Evolutionary conservation across 2,113 vertebrate species (phyloP), one percentile per base, ranked within the genome.

Genomic region (Deroptyus accipitrinus): DNA sequence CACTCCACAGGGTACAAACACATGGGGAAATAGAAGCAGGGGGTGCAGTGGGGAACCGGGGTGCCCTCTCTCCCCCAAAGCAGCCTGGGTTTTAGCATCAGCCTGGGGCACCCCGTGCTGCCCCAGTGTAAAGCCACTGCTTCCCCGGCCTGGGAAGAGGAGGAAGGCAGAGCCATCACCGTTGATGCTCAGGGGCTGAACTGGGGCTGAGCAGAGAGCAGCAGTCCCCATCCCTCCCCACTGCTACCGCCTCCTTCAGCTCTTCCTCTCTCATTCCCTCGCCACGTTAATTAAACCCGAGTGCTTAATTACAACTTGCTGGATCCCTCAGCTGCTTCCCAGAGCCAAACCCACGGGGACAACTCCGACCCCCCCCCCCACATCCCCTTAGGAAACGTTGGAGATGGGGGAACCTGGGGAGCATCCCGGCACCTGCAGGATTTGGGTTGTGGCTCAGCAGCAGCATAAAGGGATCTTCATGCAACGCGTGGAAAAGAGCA

Each of bases 51-150:
- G 20, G 20, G 30, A n/a, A 31, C 16, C 1, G 1, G 28, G 11
- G 35, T 9, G 13, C 11, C 51, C 27, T 49, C 54, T 10, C 25
- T 44, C 49, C 33, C 33, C 33, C 30, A 17, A 12, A 4, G 6
- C 85, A 54, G 30, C 27, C 44, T 49, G 72, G 5, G 1, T 19
- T 67, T 31, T 3, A 11, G 62, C 57, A 8, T 27, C 10, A 5
- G 37, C 10, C 23, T 64, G 14, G 22, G 19, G 57, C 27, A 46
- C 37, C 23, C 41, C n/a, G 17, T 28, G 57, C 27, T 46, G 52
- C 23, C 46, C 37, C 37, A 3, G 3, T 0, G 24, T 20, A 23
- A 64, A 78, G 7, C 25, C 44, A 37, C 1, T 0, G 0, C 23
- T 44, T 3, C 2, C 13, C 3, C 1, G 30, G 14, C 25, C 19